These are phyloP conservation scores for Lepidonotus clava DNA, from an alignment of 2,888 invertebrate species.

Conservation along the genomic window DNA sequence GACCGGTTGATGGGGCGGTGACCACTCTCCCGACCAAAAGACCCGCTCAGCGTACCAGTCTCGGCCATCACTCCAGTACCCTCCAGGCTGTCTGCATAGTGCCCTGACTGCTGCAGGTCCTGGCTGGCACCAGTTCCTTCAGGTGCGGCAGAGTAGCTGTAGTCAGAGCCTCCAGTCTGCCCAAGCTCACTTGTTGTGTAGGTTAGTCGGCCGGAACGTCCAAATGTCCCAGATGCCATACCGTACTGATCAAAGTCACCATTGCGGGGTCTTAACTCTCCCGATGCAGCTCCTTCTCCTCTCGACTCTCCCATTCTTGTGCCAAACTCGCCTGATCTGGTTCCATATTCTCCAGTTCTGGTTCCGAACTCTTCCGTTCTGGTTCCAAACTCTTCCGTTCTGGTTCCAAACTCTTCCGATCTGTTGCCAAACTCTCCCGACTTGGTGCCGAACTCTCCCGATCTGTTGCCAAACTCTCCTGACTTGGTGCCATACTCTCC, in stretches of 20 bases:
- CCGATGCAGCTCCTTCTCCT: neutral
- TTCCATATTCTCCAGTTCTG: neutral
- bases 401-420: neutral
- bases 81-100: neutral
- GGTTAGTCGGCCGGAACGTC: slow-evolving; percentile 8
- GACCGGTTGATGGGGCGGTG: neutral
- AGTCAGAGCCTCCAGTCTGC: neutral
- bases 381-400: neutral
- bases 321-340: neutral
- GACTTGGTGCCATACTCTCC: neutral
- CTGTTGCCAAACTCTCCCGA: neutral
- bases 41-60: neutral
- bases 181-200: slow-evolving; percentile 32
- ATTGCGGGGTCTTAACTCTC: neutral
- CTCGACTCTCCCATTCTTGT: neutral
- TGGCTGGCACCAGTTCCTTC: neutral
- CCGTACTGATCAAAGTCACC: neutral
- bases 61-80: neutral
- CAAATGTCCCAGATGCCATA: neutral
- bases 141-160: neutral
- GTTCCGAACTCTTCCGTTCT: neutral
- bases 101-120: neutral
- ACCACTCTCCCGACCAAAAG: neutral
- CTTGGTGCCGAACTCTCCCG: neutral
- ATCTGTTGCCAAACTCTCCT: neutral